phyloP scores from a whole-genome alignment of 2,113 vertebrate species.

The Trichechus manatus region DNA sequence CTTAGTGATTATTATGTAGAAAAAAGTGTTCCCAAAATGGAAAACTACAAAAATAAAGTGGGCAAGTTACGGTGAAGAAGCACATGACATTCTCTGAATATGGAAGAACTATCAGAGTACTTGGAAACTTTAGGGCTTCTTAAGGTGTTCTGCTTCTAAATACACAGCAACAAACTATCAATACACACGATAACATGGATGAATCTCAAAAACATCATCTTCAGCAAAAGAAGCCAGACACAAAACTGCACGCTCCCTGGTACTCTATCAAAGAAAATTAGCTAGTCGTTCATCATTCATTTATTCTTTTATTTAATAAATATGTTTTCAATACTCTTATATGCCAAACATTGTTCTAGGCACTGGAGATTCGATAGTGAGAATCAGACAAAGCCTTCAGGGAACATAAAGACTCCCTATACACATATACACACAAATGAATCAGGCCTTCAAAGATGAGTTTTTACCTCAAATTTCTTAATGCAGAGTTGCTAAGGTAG shows the following conservation, averaged over 20 bases:
- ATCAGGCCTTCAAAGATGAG: not conserved
- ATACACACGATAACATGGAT: not conserved
- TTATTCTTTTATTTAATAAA: not conserved
- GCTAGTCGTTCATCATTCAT: not conserved
- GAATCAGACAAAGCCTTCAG: not conserved
- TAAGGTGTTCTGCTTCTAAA: not conserved
- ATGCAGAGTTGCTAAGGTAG: not conserved
- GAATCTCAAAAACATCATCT: not conserved
- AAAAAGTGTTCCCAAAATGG: not conserved
- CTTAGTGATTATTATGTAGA: not conserved
- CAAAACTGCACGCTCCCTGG: not conserved
- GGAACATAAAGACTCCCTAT: not conserved
- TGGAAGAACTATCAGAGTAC: not conserved
- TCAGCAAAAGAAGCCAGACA: not conserved
- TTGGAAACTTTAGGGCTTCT: not conserved
- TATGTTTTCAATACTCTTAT: not conserved
- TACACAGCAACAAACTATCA: not conserved
- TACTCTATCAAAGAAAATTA: not conserved
- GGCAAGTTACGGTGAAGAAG: not conserved
- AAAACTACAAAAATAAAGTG: slow-evolving; percentile 20
- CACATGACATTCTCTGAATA: not conserved
- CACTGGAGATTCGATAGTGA: not conserved
- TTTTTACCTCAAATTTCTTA: slow-evolving; percentile 12
- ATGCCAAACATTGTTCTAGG: not conserved
- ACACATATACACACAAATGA: not conserved